Base-by-base conservation (phyloP, 35 echinoderm and acorn worm species). In the Ophioderma brevispina region DNA sequence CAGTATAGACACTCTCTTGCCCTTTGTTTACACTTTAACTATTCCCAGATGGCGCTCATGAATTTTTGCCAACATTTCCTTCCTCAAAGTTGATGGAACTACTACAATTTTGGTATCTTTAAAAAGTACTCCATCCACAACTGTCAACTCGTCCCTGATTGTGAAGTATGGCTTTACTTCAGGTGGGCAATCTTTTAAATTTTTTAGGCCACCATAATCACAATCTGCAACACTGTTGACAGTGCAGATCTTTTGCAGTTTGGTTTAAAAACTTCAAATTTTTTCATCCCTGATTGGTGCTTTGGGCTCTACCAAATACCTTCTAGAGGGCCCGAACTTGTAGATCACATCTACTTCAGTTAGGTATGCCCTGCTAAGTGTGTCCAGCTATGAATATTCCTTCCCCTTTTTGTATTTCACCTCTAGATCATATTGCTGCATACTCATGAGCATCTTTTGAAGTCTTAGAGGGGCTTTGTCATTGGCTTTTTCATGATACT, bases 1-100 rank as follows among this genome's bases (percentile, higher is more conserved):
- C 89, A 95, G 52, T 88, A 91, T n/a, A 95, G 39, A 55, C 94
- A 95, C 55, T 92, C 89, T 55, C n/a, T 25, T 50, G 93, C 93
- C 21, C 89, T 79, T 21, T 78, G 37, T 1, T 92, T 38, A 43
- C 89, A 95, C 4, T 89, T 79, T 0, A n/a, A 76, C 78, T 59
- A 88, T 83, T 39, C 89, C 94, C 0, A 88, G 33, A 33, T 95
- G 89, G 28, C 59, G 10, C 28, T 70, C 59, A 70, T 70, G 59
- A 15, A 70, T 70, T 80, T 86, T 92, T 11, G 0, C 38, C n/a
- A n/a, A 36, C 86, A 38, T 79, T 38, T 59, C 31, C 37, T 85
- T 79, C 32, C 82, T 43, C 40, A 86, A 15, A 25, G 82, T 0
- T 55, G 31, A 23, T 80, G 82, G 90, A 19, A 92, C 78, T 28